Conservation (phyloP, 2,113 vertebrate species). For the Petrocephalus microphthalmus region DNA sequence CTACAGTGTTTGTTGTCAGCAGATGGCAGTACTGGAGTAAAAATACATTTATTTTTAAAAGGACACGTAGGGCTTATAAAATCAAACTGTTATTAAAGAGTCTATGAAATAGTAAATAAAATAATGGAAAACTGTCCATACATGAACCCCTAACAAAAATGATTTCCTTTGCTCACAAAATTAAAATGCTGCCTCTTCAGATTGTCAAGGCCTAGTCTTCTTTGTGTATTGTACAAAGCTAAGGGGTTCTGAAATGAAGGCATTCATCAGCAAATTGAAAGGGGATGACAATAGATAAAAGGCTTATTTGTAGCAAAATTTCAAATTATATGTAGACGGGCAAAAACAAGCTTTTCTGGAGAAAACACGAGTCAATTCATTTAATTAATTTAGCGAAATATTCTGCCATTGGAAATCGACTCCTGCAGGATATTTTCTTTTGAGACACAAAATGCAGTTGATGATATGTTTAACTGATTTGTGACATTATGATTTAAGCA, state of each 20-base stretch:
- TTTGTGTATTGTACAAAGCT: background rate
- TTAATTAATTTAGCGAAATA: background rate
- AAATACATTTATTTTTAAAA: background rate
- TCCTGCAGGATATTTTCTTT: background rate
- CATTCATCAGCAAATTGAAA: constrained; percentile 5
- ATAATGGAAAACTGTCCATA: background rate
- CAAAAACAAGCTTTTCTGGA: background rate
- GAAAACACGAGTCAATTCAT: background rate
- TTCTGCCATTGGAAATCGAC: background rate
- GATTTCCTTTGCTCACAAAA: background rate
- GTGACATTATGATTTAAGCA: background rate
- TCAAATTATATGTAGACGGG: background rate
- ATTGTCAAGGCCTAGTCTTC: background rate
- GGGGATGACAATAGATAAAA: background rate
- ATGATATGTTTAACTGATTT: background rate
- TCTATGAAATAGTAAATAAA: background rate
- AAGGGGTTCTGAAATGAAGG: constrained; percentile 14
- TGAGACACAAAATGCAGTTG: background rate
- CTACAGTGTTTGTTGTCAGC: background rate
- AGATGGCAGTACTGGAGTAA: constrained; percentile 9
- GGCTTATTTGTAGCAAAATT: background rate
- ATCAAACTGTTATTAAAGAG: background rate
- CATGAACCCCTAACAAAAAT: background rate
- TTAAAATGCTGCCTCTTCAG: background rate
- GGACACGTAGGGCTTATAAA: background rate